Evolutionary conservation across 2,888 invertebrate genomes (phyloP), one percentile per base, ranked within the genome.

Genomic region (Nomada fucata): DNA sequence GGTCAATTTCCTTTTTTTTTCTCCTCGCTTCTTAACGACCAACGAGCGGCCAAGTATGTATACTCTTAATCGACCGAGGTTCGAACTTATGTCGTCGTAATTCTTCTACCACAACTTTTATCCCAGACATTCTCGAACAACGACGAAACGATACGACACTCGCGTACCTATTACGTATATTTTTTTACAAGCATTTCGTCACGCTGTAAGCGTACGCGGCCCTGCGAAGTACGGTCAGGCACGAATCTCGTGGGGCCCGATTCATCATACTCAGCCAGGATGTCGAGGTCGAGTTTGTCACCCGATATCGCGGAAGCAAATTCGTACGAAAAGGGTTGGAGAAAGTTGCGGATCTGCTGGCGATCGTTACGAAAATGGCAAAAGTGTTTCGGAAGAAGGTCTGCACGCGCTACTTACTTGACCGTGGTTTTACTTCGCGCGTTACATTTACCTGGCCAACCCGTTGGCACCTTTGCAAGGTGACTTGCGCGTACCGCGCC

Each of bases 341-440:
- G 13, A 36, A 42, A 23, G 7, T 50, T 4, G 60, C 52, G 5
- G 26, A 10, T 1, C 15, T 2, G 10, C 36, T 42, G 13, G 3
- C 55, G 18, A 47, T 67, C 7, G n/a, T 36, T 68, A 23, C 20
- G 11, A 11, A 13, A 72, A 36, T 79, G 69, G 73, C 79, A 73
- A 81, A 64, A 59, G 79, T 59, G 79, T 79, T 69, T 53, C 50
- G 18, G 42, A 29, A 42, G 64, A 68, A 50, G 23, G 55, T 47
- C 15, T 75, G 60, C 79, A 79, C 72, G 80, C 79, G 52, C 79
- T 79, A 73, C 80, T 79, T 80, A 52, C 18, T 53, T 20, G 26
- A 13, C 42, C 18, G 36, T 18, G 23, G 18, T 71, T 71, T 64
- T 64, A 7, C 50, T 53, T 73, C 11, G 47, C 26, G 9, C 18